phyloP scores from a whole-genome alignment of 2,797 vertebrate genomes.

The Acestrorhynchus altus region DNA sequence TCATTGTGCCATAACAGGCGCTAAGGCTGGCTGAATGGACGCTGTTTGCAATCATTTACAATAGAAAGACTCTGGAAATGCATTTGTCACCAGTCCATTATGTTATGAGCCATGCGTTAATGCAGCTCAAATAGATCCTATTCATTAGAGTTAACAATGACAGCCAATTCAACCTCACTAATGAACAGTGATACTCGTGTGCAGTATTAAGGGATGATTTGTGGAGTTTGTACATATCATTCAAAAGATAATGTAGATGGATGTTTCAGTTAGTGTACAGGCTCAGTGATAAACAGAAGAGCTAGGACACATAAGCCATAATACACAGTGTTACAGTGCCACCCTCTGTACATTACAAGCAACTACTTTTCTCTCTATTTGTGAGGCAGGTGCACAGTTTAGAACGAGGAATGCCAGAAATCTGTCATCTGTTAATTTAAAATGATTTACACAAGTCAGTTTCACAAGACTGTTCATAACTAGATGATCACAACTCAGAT shows the following conservation, averaged over 20 bases:
- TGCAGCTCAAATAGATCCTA: conserved; percentile 71
- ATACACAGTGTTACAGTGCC: conserved; percentile 61
- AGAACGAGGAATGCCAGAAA: not conserved
- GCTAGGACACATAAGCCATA: not conserved
- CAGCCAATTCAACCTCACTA: conserved; percentile 75
- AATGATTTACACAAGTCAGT: too few relatives aligned
- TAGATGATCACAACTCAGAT: too few relatives aligned
- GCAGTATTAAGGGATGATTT: conserved; percentile 77
- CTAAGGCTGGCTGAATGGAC: conserved; percentile 67
- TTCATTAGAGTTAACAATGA: conserved; percentile 81
- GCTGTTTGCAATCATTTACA: conserved; percentile 70
- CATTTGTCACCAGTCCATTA: conserved; percentile 75
- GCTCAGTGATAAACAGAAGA: not conserved
- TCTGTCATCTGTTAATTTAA: too few relatives aligned
- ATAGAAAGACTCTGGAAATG: conserved; percentile 69
- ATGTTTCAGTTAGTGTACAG: conserved; percentile 59
- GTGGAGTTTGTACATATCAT: conserved; percentile 75
- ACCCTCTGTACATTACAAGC: conserved; percentile 62
- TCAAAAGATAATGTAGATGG: conserved; percentile 75
- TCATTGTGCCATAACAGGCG: conserved; percentile 56
- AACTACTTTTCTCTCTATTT: conserved; percentile 47
- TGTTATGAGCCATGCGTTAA: conserved; percentile 72
- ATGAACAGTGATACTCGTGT: conserved; percentile 80
- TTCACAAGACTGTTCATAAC: too few relatives aligned
- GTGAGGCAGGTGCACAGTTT: not conserved